Base-by-base conservation (phyloP, 2,797 vertebrate genomes). In the Iguana delicatissima region DNA sequence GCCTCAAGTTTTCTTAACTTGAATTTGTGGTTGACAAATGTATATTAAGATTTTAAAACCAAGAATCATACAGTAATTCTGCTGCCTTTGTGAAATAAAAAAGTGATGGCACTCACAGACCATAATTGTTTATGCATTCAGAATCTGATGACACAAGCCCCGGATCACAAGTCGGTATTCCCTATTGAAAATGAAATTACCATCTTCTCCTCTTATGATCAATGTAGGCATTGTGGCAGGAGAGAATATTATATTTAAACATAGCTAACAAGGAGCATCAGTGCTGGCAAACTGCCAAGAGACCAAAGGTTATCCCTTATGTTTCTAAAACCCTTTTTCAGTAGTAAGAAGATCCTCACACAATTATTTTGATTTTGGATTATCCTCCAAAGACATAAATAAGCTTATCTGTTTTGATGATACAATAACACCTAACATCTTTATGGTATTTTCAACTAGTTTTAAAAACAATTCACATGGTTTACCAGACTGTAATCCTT, bases 111-210 rank as follows among this genome's bases (percentile, higher is more conserved):
- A 62, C 82, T 92, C 81, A 80, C 90, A 90, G 87, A 87, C 69
- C 24, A 84, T 87, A 88, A 94, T 94, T 92, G 95, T 42, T 89
- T 85, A 89, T 57, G 92, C 83, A 88, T 91, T 90, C 93, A 95
- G 92, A 92, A 93, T 87, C 93, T 84, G 87, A 35, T 93, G 93
- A 91, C 91, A 89, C 9, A 42, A 91, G 72, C 73, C 89, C 6
- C 0, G 94, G 95, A 94, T 90, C 64, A 91, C 90, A 89, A 91
- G 22, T 55, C 46, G 88, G 92, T 85, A 20, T 57, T 94, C 59
- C 87, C 81, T 79, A 62, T 73, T 87, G 86, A 92, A 94, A 94
- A 95, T 90, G 87, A 72, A 32, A n/a, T 38, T 88, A 57, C 38
- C 84, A 67, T 83, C 91, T 94, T 93, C 92, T 50, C 29, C 77